Evolutionary conservation across 2,113 vertebrate genomes (phyloP).

Genomic region (Engraulis encrasicolus): DNA sequence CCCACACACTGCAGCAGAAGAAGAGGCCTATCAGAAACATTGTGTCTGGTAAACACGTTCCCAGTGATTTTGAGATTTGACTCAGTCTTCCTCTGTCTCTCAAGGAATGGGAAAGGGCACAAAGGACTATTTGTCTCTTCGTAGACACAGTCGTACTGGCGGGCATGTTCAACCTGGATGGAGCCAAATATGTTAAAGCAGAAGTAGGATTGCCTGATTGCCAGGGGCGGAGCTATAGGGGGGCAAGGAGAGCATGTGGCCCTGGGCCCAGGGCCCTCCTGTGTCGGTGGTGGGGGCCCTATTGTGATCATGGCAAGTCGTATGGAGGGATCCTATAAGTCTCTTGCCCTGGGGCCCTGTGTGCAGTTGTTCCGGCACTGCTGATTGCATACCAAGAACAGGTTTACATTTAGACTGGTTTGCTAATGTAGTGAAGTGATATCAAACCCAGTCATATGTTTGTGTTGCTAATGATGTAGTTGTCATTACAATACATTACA

Average conservation of each 20-base stretch:
- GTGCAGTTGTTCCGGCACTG: no score
- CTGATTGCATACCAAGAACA: no score
- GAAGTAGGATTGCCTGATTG: neutral
- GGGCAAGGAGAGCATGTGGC: no score
- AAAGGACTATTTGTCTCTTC: neutral
- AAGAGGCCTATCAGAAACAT: neutral
- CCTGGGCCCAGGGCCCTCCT: no score
- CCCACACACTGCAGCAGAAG: neutral
- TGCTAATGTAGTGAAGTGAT: neutral
- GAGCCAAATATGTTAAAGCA: neutral
- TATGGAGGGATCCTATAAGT: no score
- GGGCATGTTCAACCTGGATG: neutral
- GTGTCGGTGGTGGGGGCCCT: no score
- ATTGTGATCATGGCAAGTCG: no score
- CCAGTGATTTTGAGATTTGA: no score
- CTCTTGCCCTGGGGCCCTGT: no score
- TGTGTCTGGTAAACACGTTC: neutral
- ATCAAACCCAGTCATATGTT: neutral
- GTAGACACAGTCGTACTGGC: neutral
- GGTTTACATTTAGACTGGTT: neutral
- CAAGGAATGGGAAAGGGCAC: neutral
- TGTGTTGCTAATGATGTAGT: neutral
- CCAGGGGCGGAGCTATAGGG: no score
- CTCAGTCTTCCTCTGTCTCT: no score
- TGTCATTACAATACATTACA: no score